phyloP scores from a whole-genome alignment of 2,113 vertebrate species.

The Tautogolabrus adspersus region DNA sequence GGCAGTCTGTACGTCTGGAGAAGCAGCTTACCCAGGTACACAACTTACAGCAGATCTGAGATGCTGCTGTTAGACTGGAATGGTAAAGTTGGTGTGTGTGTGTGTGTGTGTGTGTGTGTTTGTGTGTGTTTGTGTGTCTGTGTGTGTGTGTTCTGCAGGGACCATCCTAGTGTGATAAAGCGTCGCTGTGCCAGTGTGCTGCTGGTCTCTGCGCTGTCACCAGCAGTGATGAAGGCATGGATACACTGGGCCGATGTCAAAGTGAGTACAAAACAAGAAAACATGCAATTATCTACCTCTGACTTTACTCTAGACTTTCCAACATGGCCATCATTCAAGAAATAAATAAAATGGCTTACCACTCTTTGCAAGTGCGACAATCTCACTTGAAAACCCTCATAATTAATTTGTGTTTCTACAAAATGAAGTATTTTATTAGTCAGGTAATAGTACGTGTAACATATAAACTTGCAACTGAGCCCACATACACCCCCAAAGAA shows the following conservation, averaged over 20 bases:
- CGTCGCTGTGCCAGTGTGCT: constrained; percentile 85
- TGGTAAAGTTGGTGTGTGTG: constrained; percentile 13
- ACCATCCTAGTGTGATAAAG: constrained; percentile 86
- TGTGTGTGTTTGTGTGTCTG: constrained; percentile 20
- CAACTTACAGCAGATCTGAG: not conserved
- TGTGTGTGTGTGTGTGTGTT: constrained; percentile 23
- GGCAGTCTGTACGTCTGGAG: constrained; percentile 88
- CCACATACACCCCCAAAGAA: too few relatives aligned
- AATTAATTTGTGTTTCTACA: too few relatives aligned
- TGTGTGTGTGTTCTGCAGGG: constrained; percentile 46
- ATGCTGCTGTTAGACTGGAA: not conserved
- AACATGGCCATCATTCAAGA: too few relatives aligned
- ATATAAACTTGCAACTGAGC: too few relatives aligned
- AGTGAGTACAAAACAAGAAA: constrained; percentile 36
- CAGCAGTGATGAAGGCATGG: constrained; percentile 83
- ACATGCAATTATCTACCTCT: not conserved
- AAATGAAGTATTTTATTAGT: too few relatives aligned
- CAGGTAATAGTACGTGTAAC: too few relatives aligned
- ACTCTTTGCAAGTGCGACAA: too few relatives aligned
- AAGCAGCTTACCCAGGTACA: constrained; percentile 83
- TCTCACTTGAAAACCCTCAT: too few relatives aligned
- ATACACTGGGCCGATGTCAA: constrained; percentile 55
- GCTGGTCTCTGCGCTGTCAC: constrained; percentile 84
- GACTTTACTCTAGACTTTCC: not conserved
- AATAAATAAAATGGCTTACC: too few relatives aligned